Conservation (phyloP, 1,140 invertebrate genomes). For the Platyscapa corneri region DNA sequence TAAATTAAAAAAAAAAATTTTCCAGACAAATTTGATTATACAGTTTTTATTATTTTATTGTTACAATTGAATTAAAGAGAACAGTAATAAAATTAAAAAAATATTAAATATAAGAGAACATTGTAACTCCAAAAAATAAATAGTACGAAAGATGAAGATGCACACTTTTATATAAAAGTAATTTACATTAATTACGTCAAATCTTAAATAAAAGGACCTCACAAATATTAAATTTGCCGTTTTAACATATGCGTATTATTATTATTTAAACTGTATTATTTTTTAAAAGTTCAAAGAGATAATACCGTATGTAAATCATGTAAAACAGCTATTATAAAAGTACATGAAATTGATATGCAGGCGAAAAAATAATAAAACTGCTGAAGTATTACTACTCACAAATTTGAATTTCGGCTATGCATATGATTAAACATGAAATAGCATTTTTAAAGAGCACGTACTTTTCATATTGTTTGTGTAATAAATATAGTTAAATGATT, state of each 20-base stretch:
- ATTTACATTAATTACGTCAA: no score
- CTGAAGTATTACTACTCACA: not conserved
- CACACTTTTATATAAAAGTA: no score
- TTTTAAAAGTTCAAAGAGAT: not conserved
- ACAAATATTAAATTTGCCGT: no score
- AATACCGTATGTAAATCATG: not conserved
- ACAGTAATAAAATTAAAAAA: no score
- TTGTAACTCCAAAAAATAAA: no score
- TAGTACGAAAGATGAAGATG: no score
- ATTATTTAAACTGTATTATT: not conserved
- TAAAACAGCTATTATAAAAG: not conserved
- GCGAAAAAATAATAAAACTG: not conserved
- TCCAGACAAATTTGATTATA: no score
- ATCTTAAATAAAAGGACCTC: no score
- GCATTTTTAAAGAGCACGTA: not conserved
- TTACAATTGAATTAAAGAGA: no score
- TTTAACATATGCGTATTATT: not conserved
- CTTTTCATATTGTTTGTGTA: not conserved
- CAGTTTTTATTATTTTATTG: no score
- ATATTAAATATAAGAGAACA: no score
- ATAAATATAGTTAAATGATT: constrained; percentile 9
- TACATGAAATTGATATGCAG: constrained; percentile 12
- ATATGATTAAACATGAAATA: not conserved
- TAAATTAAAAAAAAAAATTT: no score
- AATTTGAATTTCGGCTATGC: not conserved